These are phyloP conservation scores for Pristis pectinata DNA, from an alignment of 2,797 vertebrate genomes.

Conservation along the genomic window DNA sequence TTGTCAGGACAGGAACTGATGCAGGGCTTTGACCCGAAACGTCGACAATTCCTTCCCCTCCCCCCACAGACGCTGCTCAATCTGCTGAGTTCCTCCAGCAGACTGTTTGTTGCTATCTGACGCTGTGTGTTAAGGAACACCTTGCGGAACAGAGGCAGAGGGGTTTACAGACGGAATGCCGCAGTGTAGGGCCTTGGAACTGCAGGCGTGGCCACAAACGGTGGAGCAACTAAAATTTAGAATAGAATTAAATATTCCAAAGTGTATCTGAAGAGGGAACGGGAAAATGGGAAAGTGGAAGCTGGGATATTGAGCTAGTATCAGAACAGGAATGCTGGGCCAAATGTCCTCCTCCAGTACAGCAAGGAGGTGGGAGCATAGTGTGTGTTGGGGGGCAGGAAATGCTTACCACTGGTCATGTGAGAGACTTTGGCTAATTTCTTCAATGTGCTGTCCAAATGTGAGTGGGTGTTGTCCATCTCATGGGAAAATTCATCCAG, in stretches of 20 bases:
- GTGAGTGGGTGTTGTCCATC: slow-evolving; percentile 72
- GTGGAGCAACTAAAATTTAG: background rate
- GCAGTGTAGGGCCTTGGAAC: background rate
- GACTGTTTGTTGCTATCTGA: too few species aligned
- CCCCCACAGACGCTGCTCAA: too few species aligned
- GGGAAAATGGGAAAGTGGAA: background rate
- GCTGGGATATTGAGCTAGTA: background rate
- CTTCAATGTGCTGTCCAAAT: slow-evolving; percentile 70
- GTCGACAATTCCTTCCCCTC: too few species aligned
- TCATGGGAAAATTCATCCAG: slow-evolving; percentile 70
- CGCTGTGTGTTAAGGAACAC: background rate
- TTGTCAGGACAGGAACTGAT: too few species aligned
- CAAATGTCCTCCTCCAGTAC: background rate
- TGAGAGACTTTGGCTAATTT: slow-evolving; percentile 77
- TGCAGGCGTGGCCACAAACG: background rate
- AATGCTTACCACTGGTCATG: slow-evolving; percentile 73
- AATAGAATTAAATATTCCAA: background rate
- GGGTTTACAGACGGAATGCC: background rate
- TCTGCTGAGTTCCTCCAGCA: too few species aligned
- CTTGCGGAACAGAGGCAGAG: background rate
- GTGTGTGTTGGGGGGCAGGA: background rate
- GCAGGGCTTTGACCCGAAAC: too few species aligned
- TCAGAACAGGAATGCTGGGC: background rate
- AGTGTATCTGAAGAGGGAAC: background rate
- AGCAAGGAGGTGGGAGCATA: background rate